Conservation (phyloP, 2,113 vertebrate genomes). For the Elanus axillaris region DNA sequence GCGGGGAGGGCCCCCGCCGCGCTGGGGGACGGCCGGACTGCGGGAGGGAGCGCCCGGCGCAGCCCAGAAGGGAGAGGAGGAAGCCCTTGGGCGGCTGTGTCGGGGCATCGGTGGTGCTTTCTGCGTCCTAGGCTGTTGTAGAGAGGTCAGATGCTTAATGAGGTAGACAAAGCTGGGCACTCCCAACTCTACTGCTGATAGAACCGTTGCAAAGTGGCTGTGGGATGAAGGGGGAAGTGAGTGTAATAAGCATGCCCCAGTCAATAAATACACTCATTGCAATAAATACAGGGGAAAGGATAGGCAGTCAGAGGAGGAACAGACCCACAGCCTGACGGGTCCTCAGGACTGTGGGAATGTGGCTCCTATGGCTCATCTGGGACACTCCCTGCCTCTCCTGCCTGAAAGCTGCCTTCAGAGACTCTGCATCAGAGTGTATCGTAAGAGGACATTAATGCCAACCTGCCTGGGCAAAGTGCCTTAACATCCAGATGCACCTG, state of each 20-base stretch:
- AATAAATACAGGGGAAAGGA: neutral
- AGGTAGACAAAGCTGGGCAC: neutral
- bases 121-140: neutral
- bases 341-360: neutral
- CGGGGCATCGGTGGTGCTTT: neutral
- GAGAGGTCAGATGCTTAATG: neutral
- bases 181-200: neutral
- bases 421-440: neutral
- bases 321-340: neutral
- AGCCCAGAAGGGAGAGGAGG: neutral
- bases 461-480: neutral
- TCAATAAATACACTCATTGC: neutral
- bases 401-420: neutral
- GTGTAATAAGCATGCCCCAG: neutral
- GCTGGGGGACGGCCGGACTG: rapidly evolving
- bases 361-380: neutral
- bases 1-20: neutral
- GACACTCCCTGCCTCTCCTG: neutral
- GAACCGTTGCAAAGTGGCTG: neutral
- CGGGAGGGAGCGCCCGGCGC: neutral
- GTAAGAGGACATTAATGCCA: neutral
- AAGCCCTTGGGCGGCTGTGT: neutral
- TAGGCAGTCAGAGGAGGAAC: neutral
- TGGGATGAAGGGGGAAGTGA: neutral
- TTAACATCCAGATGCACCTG: neutral